These are phyloP conservation scores for Halcyon leucocephala DNA, from an alignment of 2,797 vertebrate species.

Conservation along the genomic window DNA sequence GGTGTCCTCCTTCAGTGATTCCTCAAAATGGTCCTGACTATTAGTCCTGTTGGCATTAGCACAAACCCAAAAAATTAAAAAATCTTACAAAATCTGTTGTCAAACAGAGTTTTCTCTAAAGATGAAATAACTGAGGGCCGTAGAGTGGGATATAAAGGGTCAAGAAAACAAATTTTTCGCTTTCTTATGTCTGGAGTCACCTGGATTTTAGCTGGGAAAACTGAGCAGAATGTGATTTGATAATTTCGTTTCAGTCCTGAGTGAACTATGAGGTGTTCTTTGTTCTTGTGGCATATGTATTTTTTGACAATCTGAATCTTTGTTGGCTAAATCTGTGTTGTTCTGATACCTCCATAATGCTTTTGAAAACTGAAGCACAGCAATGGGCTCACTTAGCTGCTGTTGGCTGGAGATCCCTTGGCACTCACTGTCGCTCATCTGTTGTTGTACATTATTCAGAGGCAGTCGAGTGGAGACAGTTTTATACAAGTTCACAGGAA, in stretches of 20 bases:
- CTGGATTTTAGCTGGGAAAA: not conserved
- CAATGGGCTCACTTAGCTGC: not conserved
- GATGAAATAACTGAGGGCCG: not conserved
- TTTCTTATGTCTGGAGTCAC: not conserved
- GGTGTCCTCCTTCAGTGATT: not conserved
- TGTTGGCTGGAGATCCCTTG: constrained; percentile 30
- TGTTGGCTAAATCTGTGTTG: not conserved
- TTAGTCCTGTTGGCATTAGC: not conserved
- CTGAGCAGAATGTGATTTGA: not conserved
- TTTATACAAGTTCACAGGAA: constrained; percentile 53
- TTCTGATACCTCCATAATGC: not conserved
- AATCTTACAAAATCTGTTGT: not conserved
- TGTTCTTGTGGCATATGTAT: not conserved
- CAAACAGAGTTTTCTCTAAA: not conserved
- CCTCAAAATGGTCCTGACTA: not conserved
- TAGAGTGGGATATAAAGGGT: not conserved
- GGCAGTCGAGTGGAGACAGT: constrained; percentile 33
- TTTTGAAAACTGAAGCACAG: not conserved
- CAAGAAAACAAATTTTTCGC: not conserved
- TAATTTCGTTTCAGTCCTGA: not conserved
- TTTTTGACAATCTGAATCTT: not conserved
- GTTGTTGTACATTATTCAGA: constrained; percentile 43
- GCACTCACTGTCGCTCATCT: constrained; percentile 23
- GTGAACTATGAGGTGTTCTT: not conserved
- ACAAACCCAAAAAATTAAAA: not conserved